Evolutionary conservation across 2,797 vertebrate genomes (phyloP).

Genomic region (Poecilia gillii): DNA sequence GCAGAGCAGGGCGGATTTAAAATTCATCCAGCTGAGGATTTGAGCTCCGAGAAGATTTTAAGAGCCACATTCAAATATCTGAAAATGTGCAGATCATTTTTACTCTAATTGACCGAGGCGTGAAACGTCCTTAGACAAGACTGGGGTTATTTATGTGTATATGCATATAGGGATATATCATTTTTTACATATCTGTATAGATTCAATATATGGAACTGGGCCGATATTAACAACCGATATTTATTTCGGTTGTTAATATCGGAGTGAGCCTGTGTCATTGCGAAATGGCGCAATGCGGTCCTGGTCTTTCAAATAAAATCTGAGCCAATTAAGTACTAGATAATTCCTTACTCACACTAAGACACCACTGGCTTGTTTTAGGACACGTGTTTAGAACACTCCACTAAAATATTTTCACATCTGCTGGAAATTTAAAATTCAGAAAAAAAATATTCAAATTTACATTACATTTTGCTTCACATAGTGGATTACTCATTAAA

Average conservation of each 20-base stretch:
- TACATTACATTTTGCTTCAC: background rate
- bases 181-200: too few species aligned
- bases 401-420: background rate
- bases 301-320: background rate
- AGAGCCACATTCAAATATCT: conserved; percentile 36
- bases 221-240: too few species aligned
- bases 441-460: background rate
- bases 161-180: too few species aligned
- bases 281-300: background rate
- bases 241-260: too few species aligned
- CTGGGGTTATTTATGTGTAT: background rate
- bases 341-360: too few species aligned
- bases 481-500: background rate
- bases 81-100: conserved; percentile 36
- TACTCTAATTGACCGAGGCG: conserved; percentile 21
- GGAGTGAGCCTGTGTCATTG: background rate
- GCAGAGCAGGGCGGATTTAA: conserved; percentile 48
- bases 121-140: conserved; percentile 15
- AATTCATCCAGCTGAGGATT: conserved; percentile 52
- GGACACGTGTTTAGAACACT: background rate
- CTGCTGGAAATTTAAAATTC: background rate
- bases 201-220: too few species aligned
- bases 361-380: background rate
- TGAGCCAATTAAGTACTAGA: background rate
- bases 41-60: conserved; percentile 31